A percentile compares a stretch with the other conserved stretches of the same genome.
These are phyloP conservation scores for Barbus barbus DNA, from an alignment of 2,113 vertebrate genomes.

Conservation along the genomic window DNA sequence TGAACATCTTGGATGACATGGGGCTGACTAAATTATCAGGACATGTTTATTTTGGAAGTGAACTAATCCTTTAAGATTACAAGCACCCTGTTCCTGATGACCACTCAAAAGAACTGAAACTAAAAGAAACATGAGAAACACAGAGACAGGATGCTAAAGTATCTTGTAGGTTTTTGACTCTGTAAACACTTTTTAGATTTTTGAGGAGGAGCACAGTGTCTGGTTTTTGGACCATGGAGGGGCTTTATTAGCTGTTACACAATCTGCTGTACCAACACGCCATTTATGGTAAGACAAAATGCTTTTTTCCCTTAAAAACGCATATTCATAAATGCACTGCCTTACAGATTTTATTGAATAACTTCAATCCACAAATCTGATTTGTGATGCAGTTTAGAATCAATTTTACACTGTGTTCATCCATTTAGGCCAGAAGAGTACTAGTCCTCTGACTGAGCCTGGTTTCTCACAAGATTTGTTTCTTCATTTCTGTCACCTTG, in stretches of 20 bases:
- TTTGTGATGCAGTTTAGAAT: neutral
- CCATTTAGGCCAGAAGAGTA: neutral
- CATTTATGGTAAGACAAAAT: slow-evolving; percentile 84
- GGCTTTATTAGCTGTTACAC: slow-evolving; percentile 89
- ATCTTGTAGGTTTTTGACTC: neutral
- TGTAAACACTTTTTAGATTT: slow-evolving; percentile 78
- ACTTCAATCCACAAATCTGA: neutral
- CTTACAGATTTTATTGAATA: neutral
- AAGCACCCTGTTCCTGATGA: neutral
- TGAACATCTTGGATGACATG: too few relatives aligned
- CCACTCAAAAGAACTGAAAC: neutral
- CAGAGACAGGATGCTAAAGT: neutral
- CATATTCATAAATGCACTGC: neutral
- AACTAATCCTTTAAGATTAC: neutral
- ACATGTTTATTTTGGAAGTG: neutral
- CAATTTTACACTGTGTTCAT: neutral
- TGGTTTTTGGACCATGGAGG: slow-evolving; percentile 97
- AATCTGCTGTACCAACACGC: slow-evolving; percentile 82
- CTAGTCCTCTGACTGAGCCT: neutral
- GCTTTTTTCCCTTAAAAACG: neutral
- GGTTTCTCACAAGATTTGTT: neutral
- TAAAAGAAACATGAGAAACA: neutral
- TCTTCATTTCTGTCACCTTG: neutral
- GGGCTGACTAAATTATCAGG: too few relatives aligned
- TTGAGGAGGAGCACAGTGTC: slow-evolving; percentile 92